phyloP scores from a whole-genome alignment of 2,888 invertebrate species.

The Saturnia pavonia region DNA sequence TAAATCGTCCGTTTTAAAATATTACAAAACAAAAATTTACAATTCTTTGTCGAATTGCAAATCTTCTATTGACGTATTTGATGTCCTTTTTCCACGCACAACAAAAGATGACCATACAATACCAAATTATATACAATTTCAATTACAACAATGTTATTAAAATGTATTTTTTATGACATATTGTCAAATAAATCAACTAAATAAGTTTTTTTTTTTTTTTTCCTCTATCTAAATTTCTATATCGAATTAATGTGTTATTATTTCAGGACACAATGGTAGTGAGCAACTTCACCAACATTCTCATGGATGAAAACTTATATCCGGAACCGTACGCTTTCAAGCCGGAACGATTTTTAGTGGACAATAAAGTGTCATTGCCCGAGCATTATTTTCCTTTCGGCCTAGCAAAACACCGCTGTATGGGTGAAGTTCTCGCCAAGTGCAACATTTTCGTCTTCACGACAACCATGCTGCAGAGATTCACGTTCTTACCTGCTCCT shows the following conservation, averaged over 20 bases:
- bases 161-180: no score
- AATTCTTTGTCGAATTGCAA: no score
- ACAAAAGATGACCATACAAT: no score
- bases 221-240: no score
- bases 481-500: constrained; percentile 84
- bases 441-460: constrained; percentile 90
- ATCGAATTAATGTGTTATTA: background rate
- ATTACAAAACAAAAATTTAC: no score
- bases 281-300: constrained; percentile 86
- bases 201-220: no score
- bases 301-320: constrained; percentile 86
- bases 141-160: no score
- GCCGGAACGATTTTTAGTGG: constrained; percentile 87
- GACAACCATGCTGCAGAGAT: constrained; percentile 87
- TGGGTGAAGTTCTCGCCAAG: constrained; percentile 89
- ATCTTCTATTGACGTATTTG: no score
- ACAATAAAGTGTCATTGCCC: constrained; percentile 83
- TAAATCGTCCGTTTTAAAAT: no score
- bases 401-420: constrained; percentile 89
- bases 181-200: no score
- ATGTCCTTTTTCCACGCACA: no score
- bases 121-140: no score
- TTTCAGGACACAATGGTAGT: constrained; percentile 90
- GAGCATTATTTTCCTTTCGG: constrained; percentile 91
- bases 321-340: constrained; percentile 86